phyloP scores from a whole-genome alignment of 2,113 vertebrate species.

The Eclectus roratus region DNA sequence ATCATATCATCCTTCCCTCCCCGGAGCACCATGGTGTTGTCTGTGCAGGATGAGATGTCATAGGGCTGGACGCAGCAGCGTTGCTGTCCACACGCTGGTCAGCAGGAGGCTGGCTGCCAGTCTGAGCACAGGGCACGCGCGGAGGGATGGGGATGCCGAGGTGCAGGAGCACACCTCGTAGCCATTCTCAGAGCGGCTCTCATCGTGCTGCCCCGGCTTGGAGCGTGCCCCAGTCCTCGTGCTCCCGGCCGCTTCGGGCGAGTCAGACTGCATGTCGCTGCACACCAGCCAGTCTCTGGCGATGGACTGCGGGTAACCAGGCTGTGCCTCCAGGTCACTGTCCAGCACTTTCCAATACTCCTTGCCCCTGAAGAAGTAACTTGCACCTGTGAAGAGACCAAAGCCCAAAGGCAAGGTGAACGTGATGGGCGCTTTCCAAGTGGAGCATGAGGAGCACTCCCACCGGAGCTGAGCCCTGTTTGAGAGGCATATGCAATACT shows the following conservation, averaged over 20 bases:
- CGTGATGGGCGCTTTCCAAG: fast-evolving
- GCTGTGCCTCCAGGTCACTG: conserved; percentile 84
- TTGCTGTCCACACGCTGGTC: conserved; percentile 67
- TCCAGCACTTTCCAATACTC: conserved; percentile 93
- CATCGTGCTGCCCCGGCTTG: conserved; percentile 71
- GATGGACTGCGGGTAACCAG: conserved; percentile 83
- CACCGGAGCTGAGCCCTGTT: fast-evolving
- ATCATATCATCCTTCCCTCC: neutral
- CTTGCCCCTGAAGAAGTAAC: conserved; percentile 93
- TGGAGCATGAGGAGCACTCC: neutral
- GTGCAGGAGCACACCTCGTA: conserved; percentile 93
- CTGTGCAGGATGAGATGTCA: conserved; percentile 58
- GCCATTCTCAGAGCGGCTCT: conserved; percentile 81
- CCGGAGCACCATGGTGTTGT: neutral
- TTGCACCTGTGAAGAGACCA: conserved; percentile 77
- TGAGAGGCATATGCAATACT: neutral
- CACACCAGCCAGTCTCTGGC: conserved; percentile 94
- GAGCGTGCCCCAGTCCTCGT: conserved; percentile 64
- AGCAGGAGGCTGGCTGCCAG: conserved; percentile 24
- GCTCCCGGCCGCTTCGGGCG: conserved; percentile 68
- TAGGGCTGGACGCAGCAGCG: conserved; percentile 56
- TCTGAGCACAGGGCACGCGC: neutral
- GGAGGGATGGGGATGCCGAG: conserved; percentile 50
- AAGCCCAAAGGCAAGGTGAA: neutral
- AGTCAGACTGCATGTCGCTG: conserved; percentile 80